Conservation (phyloP, 2,888 invertebrate genomes). For the Drosophila ezoana region DNA sequence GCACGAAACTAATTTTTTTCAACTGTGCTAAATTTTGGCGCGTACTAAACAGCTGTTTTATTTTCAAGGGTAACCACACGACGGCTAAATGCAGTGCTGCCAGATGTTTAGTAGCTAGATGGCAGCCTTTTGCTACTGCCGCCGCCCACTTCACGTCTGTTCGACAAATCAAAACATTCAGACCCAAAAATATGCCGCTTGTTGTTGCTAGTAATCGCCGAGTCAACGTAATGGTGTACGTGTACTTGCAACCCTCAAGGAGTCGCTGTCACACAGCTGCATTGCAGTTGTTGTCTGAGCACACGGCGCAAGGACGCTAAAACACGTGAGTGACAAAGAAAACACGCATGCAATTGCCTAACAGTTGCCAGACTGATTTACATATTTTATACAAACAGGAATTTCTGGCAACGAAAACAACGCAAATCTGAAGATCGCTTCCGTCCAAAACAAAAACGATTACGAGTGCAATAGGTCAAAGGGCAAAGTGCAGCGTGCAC, state of each 20-base stretch:
- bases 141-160: constrained; percentile 32
- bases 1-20: too few species aligned
- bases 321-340: constrained; percentile 51
- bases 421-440: constrained; percentile 17
- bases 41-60: constrained; percentile 6
- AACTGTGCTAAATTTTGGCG: constrained; percentile 7
- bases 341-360: constrained; percentile 8
- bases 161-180: constrained; percentile 44
- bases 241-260: constrained; percentile 59
- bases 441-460: constrained; percentile 25
- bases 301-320: constrained; percentile 32
- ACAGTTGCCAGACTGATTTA: constrained; percentile 11
- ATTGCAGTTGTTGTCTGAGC: constrained; percentile 58
- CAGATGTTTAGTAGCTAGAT: constrained; percentile 10
- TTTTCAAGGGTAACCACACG: constrained; percentile 20
- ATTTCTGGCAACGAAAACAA: not conserved
- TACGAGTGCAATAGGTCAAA: not conserved
- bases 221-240: constrained; percentile 41
- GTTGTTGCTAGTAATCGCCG: constrained; percentile 36
- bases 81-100: not conserved
- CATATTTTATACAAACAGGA: not conserved
- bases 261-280: constrained; percentile 35
- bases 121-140: constrained; percentile 8
- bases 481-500: not conserved
- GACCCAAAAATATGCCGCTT: constrained; percentile 40